Conservation (phyloP, 2,113 vertebrate genomes). For the Bostrychus sinensis region DNA sequence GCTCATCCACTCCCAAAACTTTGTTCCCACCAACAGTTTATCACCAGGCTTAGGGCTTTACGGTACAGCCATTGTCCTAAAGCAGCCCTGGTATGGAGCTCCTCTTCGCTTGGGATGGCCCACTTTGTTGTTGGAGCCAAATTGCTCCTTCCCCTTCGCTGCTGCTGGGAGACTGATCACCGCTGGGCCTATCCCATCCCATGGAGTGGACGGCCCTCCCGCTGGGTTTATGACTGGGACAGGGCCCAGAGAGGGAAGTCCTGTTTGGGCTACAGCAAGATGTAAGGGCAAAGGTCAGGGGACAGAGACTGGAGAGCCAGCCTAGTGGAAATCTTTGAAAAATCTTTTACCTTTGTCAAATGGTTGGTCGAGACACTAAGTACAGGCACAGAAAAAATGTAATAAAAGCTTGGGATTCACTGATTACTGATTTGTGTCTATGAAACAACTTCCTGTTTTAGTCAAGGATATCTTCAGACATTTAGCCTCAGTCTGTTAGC, state of each 20-base stretch:
- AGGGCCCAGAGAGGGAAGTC: constrained; percentile 23
- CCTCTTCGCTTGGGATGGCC: constrained; percentile 38
- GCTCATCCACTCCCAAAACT: constrained; percentile 60
- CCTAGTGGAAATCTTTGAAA: background rate
- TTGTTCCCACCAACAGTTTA: constrained; percentile 64
- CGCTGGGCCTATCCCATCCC: constrained; percentile 35
- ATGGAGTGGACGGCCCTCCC: constrained; percentile 40
- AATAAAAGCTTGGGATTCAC: too few species aligned
- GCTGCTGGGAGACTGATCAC: constrained; percentile 28
- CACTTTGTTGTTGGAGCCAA: constrained; percentile 58
- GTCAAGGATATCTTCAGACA: too few species aligned
- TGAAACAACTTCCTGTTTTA: too few species aligned
- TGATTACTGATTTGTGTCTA: too few species aligned
- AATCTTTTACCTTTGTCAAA: too few species aligned
- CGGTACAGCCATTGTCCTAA: constrained; percentile 51
- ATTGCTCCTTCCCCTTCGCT: constrained; percentile 47
- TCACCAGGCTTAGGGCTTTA: constrained; percentile 66
- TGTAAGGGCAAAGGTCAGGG: constrained; percentile 53
- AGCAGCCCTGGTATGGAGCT: constrained; percentile 56
- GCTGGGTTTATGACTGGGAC: constrained; percentile 67
- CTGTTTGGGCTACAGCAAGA: constrained; percentile 40
- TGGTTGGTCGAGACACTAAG: too few species aligned
- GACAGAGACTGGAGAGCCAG: background rate
- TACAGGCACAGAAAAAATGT: too few species aligned
- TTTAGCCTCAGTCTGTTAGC: too few species aligned